These are phyloP conservation scores for Gobio occitaniae DNA, from an alignment of 2,797 vertebrate species.

Conservation along the genomic window DNA sequence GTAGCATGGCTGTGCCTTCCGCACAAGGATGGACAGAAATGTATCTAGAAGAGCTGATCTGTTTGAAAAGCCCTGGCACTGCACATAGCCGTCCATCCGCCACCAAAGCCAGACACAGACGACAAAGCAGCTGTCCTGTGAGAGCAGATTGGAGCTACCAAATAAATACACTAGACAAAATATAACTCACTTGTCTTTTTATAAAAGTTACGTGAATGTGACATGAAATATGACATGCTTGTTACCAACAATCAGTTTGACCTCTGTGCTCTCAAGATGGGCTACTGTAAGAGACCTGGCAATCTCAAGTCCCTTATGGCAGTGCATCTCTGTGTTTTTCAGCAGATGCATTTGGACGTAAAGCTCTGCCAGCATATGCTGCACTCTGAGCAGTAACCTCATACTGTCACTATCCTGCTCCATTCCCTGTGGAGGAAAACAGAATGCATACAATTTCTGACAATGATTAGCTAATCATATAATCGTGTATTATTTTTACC, in stretches of 20 bases:
- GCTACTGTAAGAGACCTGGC: conserved; percentile 9
- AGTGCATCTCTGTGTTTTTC: conserved; percentile 29
- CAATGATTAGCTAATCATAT: neutral
- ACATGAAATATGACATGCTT: neutral
- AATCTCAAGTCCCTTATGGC: conserved; percentile 36
- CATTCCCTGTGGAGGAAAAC: neutral
- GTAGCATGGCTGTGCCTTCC: conserved; percentile 59
- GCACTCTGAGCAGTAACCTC: conserved; percentile 22
- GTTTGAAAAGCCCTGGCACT: conserved; percentile 48
- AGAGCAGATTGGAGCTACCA: conserved; percentile 4
- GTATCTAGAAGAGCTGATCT: conserved; percentile 48
- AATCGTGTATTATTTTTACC: conserved; percentile 47
- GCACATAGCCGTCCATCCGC: conserved; percentile 45
- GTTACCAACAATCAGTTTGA: conserved; percentile 41
- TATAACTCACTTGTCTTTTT: neutral
- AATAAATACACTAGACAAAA: neutral
- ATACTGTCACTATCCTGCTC: conserved; percentile 10
- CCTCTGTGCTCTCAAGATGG: conserved; percentile 6
- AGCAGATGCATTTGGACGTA: conserved; percentile 25
- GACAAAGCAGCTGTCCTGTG: conserved; percentile 63
- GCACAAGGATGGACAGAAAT: conserved; percentile 47
- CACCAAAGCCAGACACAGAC: conserved; percentile 57
- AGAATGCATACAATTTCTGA: neutral
- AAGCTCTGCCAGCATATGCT: conserved; percentile 45
- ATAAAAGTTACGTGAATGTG: neutral